A percentile compares a stretch with the other conserved stretches of the same genome.
Evolutionary conservation across 2,888 invertebrate species (phyloP).

Genomic region (Lottia scabra): DNA sequence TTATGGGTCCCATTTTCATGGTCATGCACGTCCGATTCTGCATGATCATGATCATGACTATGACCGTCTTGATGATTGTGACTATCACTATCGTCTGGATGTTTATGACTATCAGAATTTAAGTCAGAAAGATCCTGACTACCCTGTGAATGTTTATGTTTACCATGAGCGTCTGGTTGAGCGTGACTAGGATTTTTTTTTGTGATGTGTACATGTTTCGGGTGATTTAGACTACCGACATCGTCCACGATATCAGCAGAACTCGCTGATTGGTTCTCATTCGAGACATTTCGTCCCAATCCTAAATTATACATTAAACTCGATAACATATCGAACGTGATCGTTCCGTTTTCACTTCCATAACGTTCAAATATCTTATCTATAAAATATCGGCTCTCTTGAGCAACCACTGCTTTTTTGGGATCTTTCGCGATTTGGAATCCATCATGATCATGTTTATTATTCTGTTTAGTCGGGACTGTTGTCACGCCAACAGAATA

Average conservation of each 20-base stretch:
- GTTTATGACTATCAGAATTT: no score
- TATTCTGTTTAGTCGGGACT: neutral
- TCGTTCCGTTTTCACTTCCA: neutral
- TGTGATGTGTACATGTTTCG: no score
- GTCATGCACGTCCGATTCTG: neutral
- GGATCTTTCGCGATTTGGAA: neutral
- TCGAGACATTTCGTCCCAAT: neutral
- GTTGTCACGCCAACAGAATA: neutral
- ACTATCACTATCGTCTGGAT: no score
- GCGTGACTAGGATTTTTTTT: no score
- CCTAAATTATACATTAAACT: slow-evolving; percentile 1
- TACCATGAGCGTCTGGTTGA: no score
- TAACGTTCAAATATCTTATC: slow-evolving; percentile 6
- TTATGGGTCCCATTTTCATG: neutral
- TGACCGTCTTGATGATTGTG: neutral
- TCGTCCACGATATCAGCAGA: no score
- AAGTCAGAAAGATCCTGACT: no score
- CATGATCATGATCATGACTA: neutral
- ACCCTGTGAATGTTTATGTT: no score
- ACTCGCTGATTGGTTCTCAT: no score
- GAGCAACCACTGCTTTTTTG: neutral
- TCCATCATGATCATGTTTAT: neutral
- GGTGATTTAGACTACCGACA: no score
- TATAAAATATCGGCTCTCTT: slow-evolving; percentile 10
- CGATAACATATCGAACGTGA: neutral